phyloP scores from a whole-genome alignment of 2,113 vertebrate genomes.

The Oenanthe melanoleuca region DNA sequence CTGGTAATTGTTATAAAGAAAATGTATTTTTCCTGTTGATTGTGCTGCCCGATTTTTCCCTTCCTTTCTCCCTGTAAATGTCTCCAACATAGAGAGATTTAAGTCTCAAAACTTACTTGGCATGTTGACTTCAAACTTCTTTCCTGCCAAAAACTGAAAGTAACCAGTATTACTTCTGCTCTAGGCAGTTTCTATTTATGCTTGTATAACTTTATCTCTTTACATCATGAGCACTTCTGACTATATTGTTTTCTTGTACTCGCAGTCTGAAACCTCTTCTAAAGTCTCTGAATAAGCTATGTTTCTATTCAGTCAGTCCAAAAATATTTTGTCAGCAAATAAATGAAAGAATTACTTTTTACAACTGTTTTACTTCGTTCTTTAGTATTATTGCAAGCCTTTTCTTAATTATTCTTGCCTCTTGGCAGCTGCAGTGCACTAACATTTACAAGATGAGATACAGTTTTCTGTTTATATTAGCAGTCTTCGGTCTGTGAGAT shows the following conservation, averaged over 20 bases:
- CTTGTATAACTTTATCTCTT: slow-evolving; percentile 28
- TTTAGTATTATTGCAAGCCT: slow-evolving; percentile 50
- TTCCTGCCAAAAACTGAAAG: slow-evolving; percentile 9
- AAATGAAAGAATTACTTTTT: slow-evolving; percentile 47
- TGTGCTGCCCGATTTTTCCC: neutral
- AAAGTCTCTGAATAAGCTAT: slow-evolving; percentile 1
- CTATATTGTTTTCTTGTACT: slow-evolving; percentile 49
- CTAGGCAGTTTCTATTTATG: neutral
- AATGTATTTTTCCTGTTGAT: neutral
- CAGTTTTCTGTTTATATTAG: slow-evolving; percentile 85
- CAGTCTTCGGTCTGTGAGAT: slow-evolving; percentile 86
- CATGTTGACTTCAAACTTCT: neutral
- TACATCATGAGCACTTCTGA: slow-evolving; percentile 22
- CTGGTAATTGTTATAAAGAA: neutral
- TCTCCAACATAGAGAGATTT: neutral
- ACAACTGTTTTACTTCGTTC: slow-evolving; percentile 42
- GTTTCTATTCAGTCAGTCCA: slow-evolving; percentile 21
- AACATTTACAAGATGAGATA: slow-evolving; percentile 81
- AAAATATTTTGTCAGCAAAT: slow-evolving; percentile 58
- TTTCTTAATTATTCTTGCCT: slow-evolving; percentile 60
- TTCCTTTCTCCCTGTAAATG: neutral
- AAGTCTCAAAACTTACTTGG: neutral
- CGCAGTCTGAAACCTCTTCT: slow-evolving; percentile 19
- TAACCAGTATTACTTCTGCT: neutral
- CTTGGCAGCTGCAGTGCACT: slow-evolving; percentile 69